Base-by-base conservation (phyloP, 2,113 vertebrate species). In the Neogobius melanostomus region DNA sequence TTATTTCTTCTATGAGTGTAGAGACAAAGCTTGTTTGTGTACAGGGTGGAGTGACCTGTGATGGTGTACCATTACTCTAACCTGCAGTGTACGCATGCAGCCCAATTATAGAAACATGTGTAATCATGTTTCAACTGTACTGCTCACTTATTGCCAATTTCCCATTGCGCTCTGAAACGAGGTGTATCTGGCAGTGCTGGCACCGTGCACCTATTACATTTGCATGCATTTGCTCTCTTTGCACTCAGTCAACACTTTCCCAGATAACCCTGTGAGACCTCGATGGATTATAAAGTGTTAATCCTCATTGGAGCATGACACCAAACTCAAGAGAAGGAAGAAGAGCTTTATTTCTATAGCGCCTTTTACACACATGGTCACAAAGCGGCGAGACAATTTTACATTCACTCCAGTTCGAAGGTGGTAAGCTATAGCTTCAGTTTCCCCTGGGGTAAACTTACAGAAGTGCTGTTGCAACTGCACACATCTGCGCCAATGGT, bases 1-100 rank as follows among this genome's bases (percentile, higher is more conserved):
- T 81, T 86, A 83, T 82, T 76, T 47, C 44, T 46, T 70, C 82
- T 48, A 76, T 87, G 70, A 81, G 57, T 72, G 48, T 0, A 60
- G 42, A 48, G 50, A 84, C 79, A 81, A 86, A 15, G 17, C 72
- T 66, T 64, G 50, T 46, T 57, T 70, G 51, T 57, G 64, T 44
- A 5, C 62, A 72, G 72, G 77, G 51, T 48, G 68, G 74, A 72
- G 78, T 12, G 66, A 56, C 11, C 42, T 6, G 36, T 60, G 57
- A 42, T 43, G 36, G 7, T 60, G 43, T 63, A n/a, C 10, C 57
- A 69, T 52, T 47, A 57, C 70, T 66, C 49, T 15, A 69, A 74
- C 56, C 68, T 74, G 71, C 8, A 4, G 51, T 69, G 44, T 12
- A 49, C 9, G 42, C 14, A 63, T 51, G 48, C 42, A 64, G 43